Conservation (phyloP, 1,140 invertebrate genomes). For the Philaenus spumarius region DNA sequence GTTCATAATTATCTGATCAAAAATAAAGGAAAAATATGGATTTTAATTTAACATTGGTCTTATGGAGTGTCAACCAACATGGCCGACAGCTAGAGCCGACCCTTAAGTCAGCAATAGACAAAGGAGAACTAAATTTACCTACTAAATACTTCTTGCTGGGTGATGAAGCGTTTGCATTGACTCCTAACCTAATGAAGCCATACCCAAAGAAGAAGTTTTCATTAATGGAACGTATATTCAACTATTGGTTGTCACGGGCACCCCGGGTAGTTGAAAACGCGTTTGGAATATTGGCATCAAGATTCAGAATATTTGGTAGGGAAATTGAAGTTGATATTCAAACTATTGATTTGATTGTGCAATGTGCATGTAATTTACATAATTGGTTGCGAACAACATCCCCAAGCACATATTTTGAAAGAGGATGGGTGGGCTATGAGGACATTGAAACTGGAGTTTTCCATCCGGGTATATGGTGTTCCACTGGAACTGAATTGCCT, state of each 20-base stretch:
- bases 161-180: slow-evolving; percentile 41
- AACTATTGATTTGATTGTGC: slow-evolving; percentile 23
- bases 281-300: too few relatives aligned
- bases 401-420: slow-evolving; percentile 3
- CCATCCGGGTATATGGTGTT: not conserved
- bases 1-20: too few relatives aligned
- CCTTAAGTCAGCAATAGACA: slow-evolving; percentile 24
- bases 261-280: too few relatives aligned
- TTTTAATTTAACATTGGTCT: too few relatives aligned
- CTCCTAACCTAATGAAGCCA: slow-evolving; percentile 37
- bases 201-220: slow-evolving; percentile 29
- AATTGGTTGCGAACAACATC: slow-evolving; percentile 25
- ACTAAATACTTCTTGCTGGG: slow-evolving; percentile 35
- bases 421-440: slow-evolving; percentile 2
- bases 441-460: not conserved
- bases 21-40: too few relatives aligned
- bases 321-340: slow-evolving; percentile 32
- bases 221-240: too few relatives aligned
- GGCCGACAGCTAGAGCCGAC: too few relatives aligned
- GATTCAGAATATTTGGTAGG: slow-evolving; percentile 39
- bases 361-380: slow-evolving; percentile 18
- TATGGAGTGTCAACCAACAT: too few relatives aligned
- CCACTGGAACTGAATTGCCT: not conserved
- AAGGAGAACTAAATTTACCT: slow-evolving; percentile 23
- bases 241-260: too few relatives aligned